Base-by-base conservation (phyloP, 2,888 invertebrate species). In the Napeogenes sylphis region DNA sequence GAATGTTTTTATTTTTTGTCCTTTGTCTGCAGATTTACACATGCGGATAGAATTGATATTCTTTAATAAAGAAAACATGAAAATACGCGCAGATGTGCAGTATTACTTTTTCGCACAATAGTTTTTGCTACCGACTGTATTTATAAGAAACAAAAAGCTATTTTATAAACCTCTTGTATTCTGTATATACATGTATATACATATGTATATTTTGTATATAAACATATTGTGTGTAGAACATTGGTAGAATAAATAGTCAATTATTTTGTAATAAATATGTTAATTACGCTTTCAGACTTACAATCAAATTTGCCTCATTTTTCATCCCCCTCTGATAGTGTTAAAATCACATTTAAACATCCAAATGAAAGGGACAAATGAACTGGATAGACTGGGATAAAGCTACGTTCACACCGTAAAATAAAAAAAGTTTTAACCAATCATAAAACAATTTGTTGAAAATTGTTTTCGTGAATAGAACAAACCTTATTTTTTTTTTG, bases 231-330 rank as follows among this genome's bases (percentile, higher is more conserved):
- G 10, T 12, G 58, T 8, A 42, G 8, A 6, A 47, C 42, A 45
- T 35, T 46, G 35, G 53, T 30, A 8, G n/a, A 33, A 45, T 60
- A 32, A 56, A 63, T 59, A 35, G 42, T 42, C 42, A 56, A 63
- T 61, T 67, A 42, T n/a, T 47, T 51, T 47, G 58, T 21, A 63
- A 61, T 59, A 58, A 63, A 45, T 55, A 61, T 57, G 47, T 13
- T 60, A 60, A 59, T 58, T 54, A 56, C 21, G 47, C 60, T 55
- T 47, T 21, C 38, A 56, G 53, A 51, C 33, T 59, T 55, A 47
- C 64, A 74, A 73, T 73, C 71, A 69, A 73, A 75, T 74, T 75
- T 74, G 70, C 67, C 80, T 81, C 80, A 79, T 82, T 82, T 82
- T 82, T 78, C 77, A 76, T 65, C 64, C 65, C 63, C 63, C 57